These are phyloP conservation scores for Percopsis omiscomaycus DNA, from an alignment of 2,797 vertebrate species.

Conservation along the genomic window DNA sequence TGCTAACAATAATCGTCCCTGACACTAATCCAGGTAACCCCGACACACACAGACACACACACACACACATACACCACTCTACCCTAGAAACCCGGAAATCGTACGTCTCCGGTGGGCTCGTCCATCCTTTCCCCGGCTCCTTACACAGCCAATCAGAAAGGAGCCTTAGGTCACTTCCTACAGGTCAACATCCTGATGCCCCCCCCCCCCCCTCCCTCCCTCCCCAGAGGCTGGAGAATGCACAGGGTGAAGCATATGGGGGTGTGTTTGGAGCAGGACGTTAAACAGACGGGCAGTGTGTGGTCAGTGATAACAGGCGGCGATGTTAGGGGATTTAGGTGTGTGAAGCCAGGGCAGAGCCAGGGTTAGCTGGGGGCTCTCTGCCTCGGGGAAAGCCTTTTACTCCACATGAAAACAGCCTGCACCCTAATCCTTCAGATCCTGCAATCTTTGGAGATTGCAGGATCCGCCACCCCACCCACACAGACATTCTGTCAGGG, in stretches of 20 bases:
- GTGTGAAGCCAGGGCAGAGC: conserved; percentile 50
- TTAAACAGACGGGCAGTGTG: conserved; percentile 39
- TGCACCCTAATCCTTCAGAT: conserved; percentile 71
- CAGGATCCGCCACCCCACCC: conserved; percentile 65
- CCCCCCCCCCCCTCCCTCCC: too few relatives aligned
- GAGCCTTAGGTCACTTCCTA: conserved; percentile 55
- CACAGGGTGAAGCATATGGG: neutral
- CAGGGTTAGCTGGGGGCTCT: conserved; percentile 49
- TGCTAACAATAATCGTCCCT: conserved; percentile 74
- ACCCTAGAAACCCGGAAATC: conserved; percentile 70
- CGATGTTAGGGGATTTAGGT: conserved; percentile 48
- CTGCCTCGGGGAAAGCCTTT: conserved; percentile 60
- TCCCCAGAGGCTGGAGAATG: conserved; percentile 17
- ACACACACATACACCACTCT: conserved; percentile 17
- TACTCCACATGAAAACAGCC: conserved; percentile 67
- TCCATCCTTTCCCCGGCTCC: conserved; percentile 37
- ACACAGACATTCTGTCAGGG: conserved; percentile 59
- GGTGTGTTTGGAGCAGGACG: neutral
- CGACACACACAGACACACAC: conserved; percentile 1
- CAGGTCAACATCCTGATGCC: conserved; percentile 33
- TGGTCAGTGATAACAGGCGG: conserved; percentile 62
- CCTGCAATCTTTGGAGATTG: conserved; percentile 72
- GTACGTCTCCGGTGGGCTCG: conserved; percentile 43
- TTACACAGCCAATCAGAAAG: conserved; percentile 59
- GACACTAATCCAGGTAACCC: conserved; percentile 76